phyloP scores from a whole-genome alignment of 2,888 invertebrate species.

The Alsophila aescularia region DNA sequence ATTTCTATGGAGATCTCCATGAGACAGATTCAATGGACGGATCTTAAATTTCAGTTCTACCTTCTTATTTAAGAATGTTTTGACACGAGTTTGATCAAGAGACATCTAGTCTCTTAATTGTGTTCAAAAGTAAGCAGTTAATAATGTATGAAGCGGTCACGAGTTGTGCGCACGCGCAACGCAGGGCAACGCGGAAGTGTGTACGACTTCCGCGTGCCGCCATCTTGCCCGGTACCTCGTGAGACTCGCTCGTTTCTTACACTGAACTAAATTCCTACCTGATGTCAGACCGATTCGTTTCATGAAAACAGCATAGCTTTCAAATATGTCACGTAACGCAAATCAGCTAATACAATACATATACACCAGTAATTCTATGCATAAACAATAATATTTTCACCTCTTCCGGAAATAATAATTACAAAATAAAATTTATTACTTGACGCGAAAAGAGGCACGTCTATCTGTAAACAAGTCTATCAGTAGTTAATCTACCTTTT shows the following conservation, averaged over 20 bases:
- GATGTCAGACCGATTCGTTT: slow-evolving; percentile 6
- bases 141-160: slow-evolving; percentile 74
- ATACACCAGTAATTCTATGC: no score
- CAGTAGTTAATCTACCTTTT: no score
- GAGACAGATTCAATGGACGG: no score
- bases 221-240: slow-evolving; percentile 76
- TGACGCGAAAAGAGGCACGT: no score
- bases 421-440: no score
- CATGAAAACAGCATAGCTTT: slow-evolving; percentile 6
- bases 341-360: not conserved
- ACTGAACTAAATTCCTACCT: slow-evolving; percentile 28
- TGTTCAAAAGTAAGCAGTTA: slow-evolving; percentile 55
- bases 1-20: no score
- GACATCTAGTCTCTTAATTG: slow-evolving; percentile 58
- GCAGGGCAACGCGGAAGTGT: slow-evolving; percentile 80
- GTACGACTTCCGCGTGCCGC: slow-evolving; percentile 81
- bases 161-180: slow-evolving; percentile 69
- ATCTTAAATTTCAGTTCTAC: not conserved
- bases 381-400: no score
- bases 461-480: no score
- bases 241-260: slow-evolving; percentile 65
- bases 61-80: not conserved
- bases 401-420: no score
- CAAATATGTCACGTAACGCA: slow-evolving; percentile 11
- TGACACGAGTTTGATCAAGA: slow-evolving; percentile 20